Evolutionary conservation across 2,113 vertebrate species (phyloP).

Genomic region (Bucco capensis): DNA sequence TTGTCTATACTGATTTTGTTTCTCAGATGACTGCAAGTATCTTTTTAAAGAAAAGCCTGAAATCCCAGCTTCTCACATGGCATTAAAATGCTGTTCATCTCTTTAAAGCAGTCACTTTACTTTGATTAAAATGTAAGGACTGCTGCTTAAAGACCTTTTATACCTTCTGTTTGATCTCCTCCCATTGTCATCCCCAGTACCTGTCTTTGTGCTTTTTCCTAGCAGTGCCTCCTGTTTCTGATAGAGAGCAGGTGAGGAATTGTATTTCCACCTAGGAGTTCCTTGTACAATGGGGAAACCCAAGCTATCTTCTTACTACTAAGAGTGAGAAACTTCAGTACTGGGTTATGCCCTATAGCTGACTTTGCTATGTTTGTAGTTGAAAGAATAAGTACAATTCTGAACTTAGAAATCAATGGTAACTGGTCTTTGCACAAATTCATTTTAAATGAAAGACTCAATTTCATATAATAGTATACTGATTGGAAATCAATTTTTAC

Average conservation of each 20-base stretch:
- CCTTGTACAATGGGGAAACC: not conserved
- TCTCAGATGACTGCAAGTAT: not conserved
- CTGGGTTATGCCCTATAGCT: not conserved
- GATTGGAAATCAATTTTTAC: constrained; percentile 55
- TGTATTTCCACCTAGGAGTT: not conserved
- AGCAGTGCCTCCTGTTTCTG: not conserved
- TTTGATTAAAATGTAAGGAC: no score
- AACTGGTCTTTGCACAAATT: constrained; percentile 55
- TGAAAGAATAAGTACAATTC: not conserved
- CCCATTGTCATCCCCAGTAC: not conserved
- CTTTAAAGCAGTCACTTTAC: not conserved
- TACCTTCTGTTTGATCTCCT: not conserved
- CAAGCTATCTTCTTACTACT: not conserved
- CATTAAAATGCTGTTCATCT: not conserved
- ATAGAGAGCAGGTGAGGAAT: not conserved
- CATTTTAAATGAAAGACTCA: constrained; percentile 37
- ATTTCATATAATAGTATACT: constrained; percentile 22
- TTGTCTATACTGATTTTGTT: not conserved
- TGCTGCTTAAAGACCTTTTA: not conserved
- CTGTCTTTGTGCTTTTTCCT: not conserved
- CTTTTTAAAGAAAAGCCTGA: not conserved
- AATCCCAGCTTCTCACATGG: not conserved
- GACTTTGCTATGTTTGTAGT: not conserved
- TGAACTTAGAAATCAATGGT: not conserved
- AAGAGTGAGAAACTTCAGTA: not conserved